A percentile compares a stretch with the other conserved stretches of the same genome.
Evolutionary conservation across 2,113 vertebrate species (phyloP).

Genomic region (Cyrtonyx montezumae): DNA sequence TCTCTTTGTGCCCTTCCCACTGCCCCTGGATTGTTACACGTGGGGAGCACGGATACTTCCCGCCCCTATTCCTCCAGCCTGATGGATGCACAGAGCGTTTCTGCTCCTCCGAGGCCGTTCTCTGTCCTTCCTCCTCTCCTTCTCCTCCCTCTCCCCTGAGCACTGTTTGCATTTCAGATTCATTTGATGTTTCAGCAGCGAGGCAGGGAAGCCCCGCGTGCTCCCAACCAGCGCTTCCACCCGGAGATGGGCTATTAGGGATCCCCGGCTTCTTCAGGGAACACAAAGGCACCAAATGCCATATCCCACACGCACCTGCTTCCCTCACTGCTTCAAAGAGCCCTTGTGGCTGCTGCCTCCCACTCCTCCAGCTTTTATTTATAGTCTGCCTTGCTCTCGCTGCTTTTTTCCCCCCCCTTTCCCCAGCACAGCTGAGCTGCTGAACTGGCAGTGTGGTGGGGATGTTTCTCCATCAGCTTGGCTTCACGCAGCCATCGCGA

Average conservation of each 20-base stretch:
- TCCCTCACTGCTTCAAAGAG: conserved; percentile 58
- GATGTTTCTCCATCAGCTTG: not conserved
- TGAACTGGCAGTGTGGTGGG: not conserved
- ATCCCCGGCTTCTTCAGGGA: conserved; percentile 32
- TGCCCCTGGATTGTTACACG: not conserved
- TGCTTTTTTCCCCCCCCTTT: conserved; percentile 6
- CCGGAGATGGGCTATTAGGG: not conserved
- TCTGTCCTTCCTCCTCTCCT: not conserved
- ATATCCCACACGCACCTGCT: conserved; percentile 28
- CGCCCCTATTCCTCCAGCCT: not conserved
- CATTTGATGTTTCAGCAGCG: not conserved
- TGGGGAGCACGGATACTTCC: not conserved
- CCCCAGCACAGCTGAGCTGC: conserved; percentile 31
- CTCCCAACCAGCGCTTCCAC: not conserved
- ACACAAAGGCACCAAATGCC: conserved; percentile 19
- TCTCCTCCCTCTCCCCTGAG: not conserved
- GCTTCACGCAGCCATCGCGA: rapidly evolving
- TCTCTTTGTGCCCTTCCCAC: not conserved
- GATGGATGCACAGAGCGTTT: not conserved
- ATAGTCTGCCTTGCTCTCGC: conserved; percentile 59
- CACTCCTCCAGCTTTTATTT: conserved; percentile 70
- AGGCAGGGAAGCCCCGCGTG: not conserved
- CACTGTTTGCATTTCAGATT: not conserved
- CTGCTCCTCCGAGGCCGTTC: not conserved
- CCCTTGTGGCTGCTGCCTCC: conserved; percentile 64